These are phyloP conservation scores for Cyprinella venusta DNA, from an alignment of 2,797 vertebrate species.

Conservation along the genomic window DNA sequence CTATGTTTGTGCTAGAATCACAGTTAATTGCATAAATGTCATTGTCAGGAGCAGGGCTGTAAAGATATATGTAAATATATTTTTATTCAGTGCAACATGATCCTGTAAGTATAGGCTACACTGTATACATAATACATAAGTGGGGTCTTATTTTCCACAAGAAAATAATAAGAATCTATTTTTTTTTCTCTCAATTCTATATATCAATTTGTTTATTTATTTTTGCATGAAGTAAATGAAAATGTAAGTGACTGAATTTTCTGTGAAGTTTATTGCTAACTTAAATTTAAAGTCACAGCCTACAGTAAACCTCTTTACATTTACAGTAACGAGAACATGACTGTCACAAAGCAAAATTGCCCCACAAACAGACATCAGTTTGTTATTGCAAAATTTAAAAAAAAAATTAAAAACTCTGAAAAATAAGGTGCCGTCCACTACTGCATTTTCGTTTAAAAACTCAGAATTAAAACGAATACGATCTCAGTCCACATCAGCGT, in stretches of 20 bases:
- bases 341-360: neutral
- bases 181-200: neutral
- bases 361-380: neutral
- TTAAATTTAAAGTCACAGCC: neutral
- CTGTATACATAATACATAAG: neutral
- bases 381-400: neutral
- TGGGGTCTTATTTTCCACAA: neutral
- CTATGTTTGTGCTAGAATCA: constrained; percentile 8
- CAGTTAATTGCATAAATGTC: neutral
- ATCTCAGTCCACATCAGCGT: too few relatives aligned
- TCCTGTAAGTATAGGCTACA: too few relatives aligned
- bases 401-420: neutral
- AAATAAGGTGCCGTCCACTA: neutral
- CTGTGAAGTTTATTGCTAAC: neutral
- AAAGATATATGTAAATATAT: neutral
- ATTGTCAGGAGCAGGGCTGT: neutral
- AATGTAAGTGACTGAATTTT: neutral
- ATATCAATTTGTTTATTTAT: neutral
- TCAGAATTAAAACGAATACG: too few relatives aligned
- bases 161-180: neutral
- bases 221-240: neutral
- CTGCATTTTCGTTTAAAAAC: too few relatives aligned
- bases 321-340: neutral
- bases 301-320: neutral
- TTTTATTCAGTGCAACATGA: neutral